Evolutionary conservation across 2,797 vertebrate genomes (phyloP).

Genomic region (Morelia viridis): DNA sequence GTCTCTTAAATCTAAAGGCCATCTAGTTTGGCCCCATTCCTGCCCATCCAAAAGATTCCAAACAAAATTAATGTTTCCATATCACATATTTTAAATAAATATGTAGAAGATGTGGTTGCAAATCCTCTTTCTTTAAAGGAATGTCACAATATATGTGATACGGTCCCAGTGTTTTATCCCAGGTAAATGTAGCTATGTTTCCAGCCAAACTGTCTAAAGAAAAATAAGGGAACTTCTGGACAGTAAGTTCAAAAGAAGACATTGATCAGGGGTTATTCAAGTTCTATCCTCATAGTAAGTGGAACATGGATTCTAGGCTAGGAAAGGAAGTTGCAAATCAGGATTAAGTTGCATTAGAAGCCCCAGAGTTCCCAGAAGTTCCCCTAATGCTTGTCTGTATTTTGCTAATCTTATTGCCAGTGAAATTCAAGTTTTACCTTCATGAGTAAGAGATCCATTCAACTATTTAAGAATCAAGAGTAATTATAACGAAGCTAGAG

Average conservation of each 20-base stretch:
- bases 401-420: neutral
- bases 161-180: neutral
- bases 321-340: neutral
- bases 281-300: neutral
- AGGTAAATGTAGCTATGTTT: neutral
- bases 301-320: neutral
- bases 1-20: neutral
- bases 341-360: neutral
- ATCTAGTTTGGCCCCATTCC: neutral
- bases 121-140: neutral
- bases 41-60: neutral
- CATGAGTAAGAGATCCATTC: conserved; percentile 11
- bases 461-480: conserved; percentile 48
- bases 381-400: neutral
- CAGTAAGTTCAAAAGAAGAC: neutral
- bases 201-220: neutral
- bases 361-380: conserved; percentile 15
- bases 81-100: neutral
- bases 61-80: neutral
- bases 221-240: neutral
- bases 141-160: neutral
- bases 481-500: conserved; percentile 23
- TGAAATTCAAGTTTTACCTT: conserved; percentile 38
- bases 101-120: neutral
- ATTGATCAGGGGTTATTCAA: neutral